These are phyloP conservation scores for Agrochola macilenta DNA, from an alignment of 2,888 invertebrate species.

Conservation along the genomic window DNA sequence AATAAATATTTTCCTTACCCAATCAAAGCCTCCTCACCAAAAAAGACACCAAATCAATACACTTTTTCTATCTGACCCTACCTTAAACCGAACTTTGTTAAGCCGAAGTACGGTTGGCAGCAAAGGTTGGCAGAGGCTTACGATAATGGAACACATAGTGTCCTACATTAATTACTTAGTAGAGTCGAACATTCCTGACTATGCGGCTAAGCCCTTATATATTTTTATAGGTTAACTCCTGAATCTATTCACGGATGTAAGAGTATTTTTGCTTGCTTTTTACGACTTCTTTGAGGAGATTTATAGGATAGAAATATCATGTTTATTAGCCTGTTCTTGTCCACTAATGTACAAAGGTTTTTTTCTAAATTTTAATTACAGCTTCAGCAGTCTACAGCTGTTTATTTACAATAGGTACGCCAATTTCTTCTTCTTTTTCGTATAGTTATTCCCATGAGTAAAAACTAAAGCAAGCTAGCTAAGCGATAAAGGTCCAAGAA, in stretches of 20 bases:
- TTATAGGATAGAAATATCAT: background rate
- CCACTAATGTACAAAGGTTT: too few species aligned
- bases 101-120: slow-evolving; percentile 32
- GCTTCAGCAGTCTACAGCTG: too few species aligned
- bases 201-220: slow-evolving; percentile 24
- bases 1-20: background rate
- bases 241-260: slow-evolving; percentile 23
- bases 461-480: too few species aligned
- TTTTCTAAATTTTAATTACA: too few species aligned
- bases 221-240: slow-evolving; percentile 33
- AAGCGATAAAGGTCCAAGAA: too few species aligned
- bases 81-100: slow-evolving; percentile 32
- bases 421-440: too few species aligned
- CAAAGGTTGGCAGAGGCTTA: slow-evolving; percentile 49
- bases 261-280: background rate
- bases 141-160: slow-evolving; percentile 53
- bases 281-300: background rate
- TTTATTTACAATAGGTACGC: too few species aligned
- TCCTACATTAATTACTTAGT: slow-evolving; percentile 59
- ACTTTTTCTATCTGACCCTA: slow-evolving; percentile 17
- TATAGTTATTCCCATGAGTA: too few species aligned
- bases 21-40: background rate
- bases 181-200: slow-evolving; percentile 35
- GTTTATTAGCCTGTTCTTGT: too few species aligned
- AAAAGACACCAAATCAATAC: slow-evolving; percentile 16